Evolutionary conservation across 1,140 invertebrate species (phyloP), one percentile per base, ranked within the genome.

Genomic region (Gryllus bimaculatus): DNA sequence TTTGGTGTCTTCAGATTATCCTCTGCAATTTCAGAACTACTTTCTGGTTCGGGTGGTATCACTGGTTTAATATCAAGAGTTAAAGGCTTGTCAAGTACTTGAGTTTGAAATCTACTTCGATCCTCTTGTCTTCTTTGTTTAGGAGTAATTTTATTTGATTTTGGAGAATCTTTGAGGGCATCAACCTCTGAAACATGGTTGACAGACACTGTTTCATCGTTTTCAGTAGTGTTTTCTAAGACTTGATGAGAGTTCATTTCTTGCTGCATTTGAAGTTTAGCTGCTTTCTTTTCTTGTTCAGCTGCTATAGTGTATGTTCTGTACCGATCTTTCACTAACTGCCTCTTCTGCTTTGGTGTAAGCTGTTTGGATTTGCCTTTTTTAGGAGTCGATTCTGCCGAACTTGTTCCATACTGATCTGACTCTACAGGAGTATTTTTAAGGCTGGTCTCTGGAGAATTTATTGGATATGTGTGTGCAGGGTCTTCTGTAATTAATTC

Each of bases 281-380:
- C 80, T 83, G 80, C 79, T 83, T 83, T 79, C 84, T 83, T 47
- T 84, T 83, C 78, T 86, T 85, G 21, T 87, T 88, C 89, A 20
- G 90, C 90, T 18, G 88, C 90, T 66, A 94, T 93, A 0, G 92
- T 94, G 82, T 94, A 94, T 0, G 93, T 95, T 83, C 90, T 91
- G 82, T 92, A 95, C 78, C 93, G 88, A 81, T 94, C 92, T 83
- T 93, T 93, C 4, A 90, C 88, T 39, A 92, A 83, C 74, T 90
- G 90, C 79, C 93, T 85, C 83, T 91, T 92, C 82, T 94, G 92
- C 85, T 93, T 94, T 0, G 93, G 92, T 7, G 79, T 79, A 8
- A 79, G 79, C 75, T 77, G 79, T 18, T 66, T 66, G 83, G 47
- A 78, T 86, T 86, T 74, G 84, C 85, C 49, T 82, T 89, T 91